These are phyloP conservation scores for Gastrophysa polygoni DNA, from an alignment of 2,888 invertebrate genomes.

Conservation along the genomic window DNA sequence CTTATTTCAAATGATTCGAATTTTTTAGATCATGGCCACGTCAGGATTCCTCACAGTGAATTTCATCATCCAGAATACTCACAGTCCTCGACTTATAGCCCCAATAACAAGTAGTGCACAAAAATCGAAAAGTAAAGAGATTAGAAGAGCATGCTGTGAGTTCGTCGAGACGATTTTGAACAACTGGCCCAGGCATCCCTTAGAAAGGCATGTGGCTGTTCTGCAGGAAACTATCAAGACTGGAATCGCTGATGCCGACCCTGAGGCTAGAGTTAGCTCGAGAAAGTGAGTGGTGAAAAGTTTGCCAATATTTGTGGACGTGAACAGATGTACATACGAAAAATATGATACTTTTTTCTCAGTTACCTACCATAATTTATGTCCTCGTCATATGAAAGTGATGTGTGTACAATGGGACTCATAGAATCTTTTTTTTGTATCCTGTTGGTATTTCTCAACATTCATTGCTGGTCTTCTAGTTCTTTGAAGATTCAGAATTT, in stretches of 20 bases:
- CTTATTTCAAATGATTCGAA: neutral
- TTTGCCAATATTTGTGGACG: too few relatives aligned
- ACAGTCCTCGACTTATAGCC: slow-evolving; percentile 79
- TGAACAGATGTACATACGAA: too few relatives aligned
- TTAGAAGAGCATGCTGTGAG: slow-evolving; percentile 79
- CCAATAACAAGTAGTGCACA: slow-evolving; percentile 77
- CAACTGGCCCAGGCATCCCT: slow-evolving; percentile 81
- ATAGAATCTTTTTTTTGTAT: too few relatives aligned
- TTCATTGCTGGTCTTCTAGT: neutral
- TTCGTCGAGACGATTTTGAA: slow-evolving; percentile 82
- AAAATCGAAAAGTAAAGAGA: slow-evolving; percentile 90
- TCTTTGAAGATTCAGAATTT: too few relatives aligned
- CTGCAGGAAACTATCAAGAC: slow-evolving; percentile 84
- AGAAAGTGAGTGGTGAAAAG: slow-evolving; percentile 68
- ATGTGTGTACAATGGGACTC: too few relatives aligned
- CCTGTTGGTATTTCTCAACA: slow-evolving; percentile 10
- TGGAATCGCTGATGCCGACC: slow-evolving; percentile 93
- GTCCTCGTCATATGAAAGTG: too few relatives aligned
- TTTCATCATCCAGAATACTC: slow-evolving; percentile 86
- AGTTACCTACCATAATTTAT: too few relatives aligned
- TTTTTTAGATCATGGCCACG: slow-evolving; percentile 79
- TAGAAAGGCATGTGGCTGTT: slow-evolving; percentile 80
- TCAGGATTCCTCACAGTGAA: slow-evolving; percentile 85
- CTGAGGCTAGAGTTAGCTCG: slow-evolving; percentile 81
- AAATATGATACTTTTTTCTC: too few relatives aligned